These are phyloP conservation scores for Spodoptera littoralis DNA, from an alignment of 2,888 invertebrate genomes.

Conservation along the genomic window DNA sequence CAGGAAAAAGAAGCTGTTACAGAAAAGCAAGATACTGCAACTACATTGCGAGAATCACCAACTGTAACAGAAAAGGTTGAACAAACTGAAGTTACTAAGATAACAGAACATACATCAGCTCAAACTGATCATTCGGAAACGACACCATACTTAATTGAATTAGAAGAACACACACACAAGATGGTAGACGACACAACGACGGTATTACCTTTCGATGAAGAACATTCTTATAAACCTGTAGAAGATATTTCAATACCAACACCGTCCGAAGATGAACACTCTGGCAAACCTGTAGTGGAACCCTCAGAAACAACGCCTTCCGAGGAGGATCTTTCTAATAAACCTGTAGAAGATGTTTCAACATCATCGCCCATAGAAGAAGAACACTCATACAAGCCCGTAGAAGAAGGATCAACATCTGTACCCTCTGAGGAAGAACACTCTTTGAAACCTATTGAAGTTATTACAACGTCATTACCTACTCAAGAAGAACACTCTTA, in stretches of 20 bases:
- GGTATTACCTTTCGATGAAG: slow-evolving; percentile 33
- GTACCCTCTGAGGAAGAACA: slow-evolving; percentile 13
- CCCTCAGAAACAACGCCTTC: slow-evolving; percentile 20
- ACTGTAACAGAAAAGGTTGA: slow-evolving; percentile 17
- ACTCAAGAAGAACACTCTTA: slow-evolving; percentile 13
- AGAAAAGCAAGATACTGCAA: slow-evolving; percentile 33
- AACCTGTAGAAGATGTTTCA: slow-evolving; percentile 7
- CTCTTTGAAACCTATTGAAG: slow-evolving; percentile 6
- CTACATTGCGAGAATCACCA: slow-evolving; percentile 19
- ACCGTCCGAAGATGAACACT: slow-evolving; percentile 26
- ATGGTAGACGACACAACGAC: slow-evolving; percentile 58
- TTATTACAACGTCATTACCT: slow-evolving; percentile 4
- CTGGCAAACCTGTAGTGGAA: slow-evolving; percentile 28
- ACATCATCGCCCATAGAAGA: slow-evolving; percentile 12
- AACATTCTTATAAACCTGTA: slow-evolving; percentile 25
- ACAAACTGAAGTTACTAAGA: slow-evolving; percentile 21
- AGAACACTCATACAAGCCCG: slow-evolving; percentile 12
- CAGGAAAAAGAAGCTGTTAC: slow-evolving; percentile 24
- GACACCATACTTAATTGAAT: slow-evolving; percentile 73
- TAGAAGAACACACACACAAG: slow-evolving; percentile 76
- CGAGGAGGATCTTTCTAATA: slow-evolving; percentile 21
- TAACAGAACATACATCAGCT: slow-evolving; percentile 44
- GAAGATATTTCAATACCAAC: slow-evolving; percentile 36
- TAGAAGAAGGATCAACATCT: slow-evolving; percentile 4
- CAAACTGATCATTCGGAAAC: slow-evolving; percentile 60